A percentile compares a stretch with the other conserved stretches of the same genome.
Conservation (phyloP, 2,888 invertebrate genomes). For the Drosophila pseudotalamancana region DNA sequence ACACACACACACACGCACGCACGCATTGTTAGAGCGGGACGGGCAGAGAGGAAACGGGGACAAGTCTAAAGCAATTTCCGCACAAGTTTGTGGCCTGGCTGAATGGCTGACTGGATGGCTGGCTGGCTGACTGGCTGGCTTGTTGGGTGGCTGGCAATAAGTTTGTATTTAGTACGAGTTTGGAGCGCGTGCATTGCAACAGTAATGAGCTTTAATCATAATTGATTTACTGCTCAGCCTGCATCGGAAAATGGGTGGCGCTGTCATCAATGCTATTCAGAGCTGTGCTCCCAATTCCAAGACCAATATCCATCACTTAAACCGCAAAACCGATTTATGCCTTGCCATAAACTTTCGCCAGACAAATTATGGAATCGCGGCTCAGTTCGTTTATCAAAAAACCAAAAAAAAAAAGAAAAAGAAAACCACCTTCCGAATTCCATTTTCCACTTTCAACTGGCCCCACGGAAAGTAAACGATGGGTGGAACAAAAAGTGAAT, state of each 20-base stretch:
- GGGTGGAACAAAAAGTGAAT: background rate
- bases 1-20: constrained; percentile 10
- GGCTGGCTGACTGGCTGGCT: too few species aligned
- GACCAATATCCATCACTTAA: constrained; percentile 41
- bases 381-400: constrained; percentile 66
- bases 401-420: too few species aligned
- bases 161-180: constrained; percentile 48
- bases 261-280: constrained; percentile 58
- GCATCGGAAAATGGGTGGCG: background rate
- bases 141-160: constrained; percentile 51
- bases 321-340: constrained; percentile 58
- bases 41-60: background rate
- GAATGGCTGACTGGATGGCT: too few species aligned
- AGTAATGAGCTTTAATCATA: constrained; percentile 78
- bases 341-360: constrained; percentile 58
- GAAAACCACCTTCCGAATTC: too few species aligned
- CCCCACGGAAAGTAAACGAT: constrained; percentile 10
- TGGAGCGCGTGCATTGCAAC: constrained; percentile 52
- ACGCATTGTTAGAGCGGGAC: background rate
- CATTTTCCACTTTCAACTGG: too few species aligned
- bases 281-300: constrained; percentile 17
- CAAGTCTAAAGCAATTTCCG: constrained; percentile 60
- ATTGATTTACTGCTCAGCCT: constrained; percentile 67
- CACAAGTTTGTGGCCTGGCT: constrained; percentile 60
- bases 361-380: constrained; percentile 62